A percentile compares a stretch with the other conserved stretches of the same genome.
These are phyloP conservation scores for Coptodon rendalli DNA, from an alignment of 2,113 vertebrate species.

Conservation along the genomic window DNA sequence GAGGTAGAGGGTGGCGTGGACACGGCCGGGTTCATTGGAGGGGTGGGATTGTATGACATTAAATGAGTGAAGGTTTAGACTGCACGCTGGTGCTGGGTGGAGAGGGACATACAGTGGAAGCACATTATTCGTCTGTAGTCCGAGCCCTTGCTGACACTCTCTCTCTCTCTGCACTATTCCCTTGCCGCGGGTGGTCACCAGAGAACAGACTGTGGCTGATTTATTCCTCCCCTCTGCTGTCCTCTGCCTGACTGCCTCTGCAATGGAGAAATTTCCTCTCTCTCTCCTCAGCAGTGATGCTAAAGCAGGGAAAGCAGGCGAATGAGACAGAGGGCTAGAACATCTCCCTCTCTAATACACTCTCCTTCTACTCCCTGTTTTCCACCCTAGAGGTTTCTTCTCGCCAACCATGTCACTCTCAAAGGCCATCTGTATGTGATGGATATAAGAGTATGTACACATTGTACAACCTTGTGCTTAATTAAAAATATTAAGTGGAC, in stretches of 20 bases:
- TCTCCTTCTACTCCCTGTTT: constrained; percentile 10
- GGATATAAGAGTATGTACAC: background rate
- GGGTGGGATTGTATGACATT: constrained; percentile 53
- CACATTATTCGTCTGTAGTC: constrained; percentile 82
- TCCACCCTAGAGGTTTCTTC: background rate
- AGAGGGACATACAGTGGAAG: constrained; percentile 81
- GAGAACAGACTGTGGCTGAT: constrained; percentile 82
- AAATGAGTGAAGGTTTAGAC: constrained; percentile 53
- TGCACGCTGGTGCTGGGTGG: constrained; percentile 22
- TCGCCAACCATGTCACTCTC: constrained; percentile 23
- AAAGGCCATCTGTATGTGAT: background rate
- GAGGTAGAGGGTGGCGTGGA: constrained; percentile 29
- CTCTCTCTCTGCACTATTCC: constrained; percentile 71
- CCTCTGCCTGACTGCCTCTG: constrained; percentile 83
- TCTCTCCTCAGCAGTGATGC: constrained; percentile 1
- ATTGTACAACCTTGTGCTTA: background rate
- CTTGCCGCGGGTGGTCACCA: constrained; percentile 82
- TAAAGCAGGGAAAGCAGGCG: constrained; percentile 22
- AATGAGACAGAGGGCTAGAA: constrained; percentile 41
- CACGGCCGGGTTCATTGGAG: constrained; percentile 55
- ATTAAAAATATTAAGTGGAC: background rate
- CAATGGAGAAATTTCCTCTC: constrained; percentile 74
- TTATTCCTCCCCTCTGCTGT: constrained; percentile 87
- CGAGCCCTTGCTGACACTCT: constrained; percentile 55
- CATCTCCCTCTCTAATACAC: constrained; percentile 34